phyloP scores from a whole-genome alignment of 2,888 invertebrate genomes.

The Galeopsomyia nigrocyanea region DNA sequence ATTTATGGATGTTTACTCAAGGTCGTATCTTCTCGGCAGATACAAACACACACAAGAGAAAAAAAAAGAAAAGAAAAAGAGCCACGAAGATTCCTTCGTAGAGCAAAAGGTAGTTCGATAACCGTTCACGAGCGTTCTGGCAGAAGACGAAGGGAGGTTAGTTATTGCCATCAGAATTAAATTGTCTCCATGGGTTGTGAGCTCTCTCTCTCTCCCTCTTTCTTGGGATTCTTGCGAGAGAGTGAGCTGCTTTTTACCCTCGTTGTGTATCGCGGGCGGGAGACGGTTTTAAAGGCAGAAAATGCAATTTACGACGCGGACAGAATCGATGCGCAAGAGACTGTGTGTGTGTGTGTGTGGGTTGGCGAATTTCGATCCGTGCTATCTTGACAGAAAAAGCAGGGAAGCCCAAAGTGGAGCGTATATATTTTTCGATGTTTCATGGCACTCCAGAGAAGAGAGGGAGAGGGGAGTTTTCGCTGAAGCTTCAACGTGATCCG shows the following conservation, averaged over 20 bases:
- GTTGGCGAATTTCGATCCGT: slow-evolving; percentile 14
- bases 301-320: slow-evolving; percentile 38
- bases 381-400: neutral
- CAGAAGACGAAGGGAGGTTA: slow-evolving; percentile 29
- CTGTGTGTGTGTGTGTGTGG: too few species aligned
- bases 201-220: slow-evolving; percentile 12
- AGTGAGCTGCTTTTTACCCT: slow-evolving; percentile 23
- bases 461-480: too few species aligned
- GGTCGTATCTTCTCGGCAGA: neutral
- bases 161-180: slow-evolving; percentile 43
- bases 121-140: slow-evolving; percentile 17
- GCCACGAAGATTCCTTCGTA: slow-evolving; percentile 15
- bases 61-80: too few species aligned
- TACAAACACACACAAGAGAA: neutral
- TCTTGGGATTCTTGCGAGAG: slow-evolving; percentile 1
- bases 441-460: neutral
- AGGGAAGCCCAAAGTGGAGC: neutral
- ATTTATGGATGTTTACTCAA: slow-evolving; percentile 33
- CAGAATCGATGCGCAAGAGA: slow-evolving; percentile 20
- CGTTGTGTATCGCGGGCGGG: neutral
- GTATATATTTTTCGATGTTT: slow-evolving; percentile 8
- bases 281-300: slow-evolving; percentile 27
- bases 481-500: slow-evolving; percentile 10
- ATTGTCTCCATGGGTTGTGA: slow-evolving; percentile 28
- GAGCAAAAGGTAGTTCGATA: slow-evolving; percentile 13